Evolutionary conservation across 2,888 invertebrate species (phyloP).

Genomic region (Coleophora flavipennella): DNA sequence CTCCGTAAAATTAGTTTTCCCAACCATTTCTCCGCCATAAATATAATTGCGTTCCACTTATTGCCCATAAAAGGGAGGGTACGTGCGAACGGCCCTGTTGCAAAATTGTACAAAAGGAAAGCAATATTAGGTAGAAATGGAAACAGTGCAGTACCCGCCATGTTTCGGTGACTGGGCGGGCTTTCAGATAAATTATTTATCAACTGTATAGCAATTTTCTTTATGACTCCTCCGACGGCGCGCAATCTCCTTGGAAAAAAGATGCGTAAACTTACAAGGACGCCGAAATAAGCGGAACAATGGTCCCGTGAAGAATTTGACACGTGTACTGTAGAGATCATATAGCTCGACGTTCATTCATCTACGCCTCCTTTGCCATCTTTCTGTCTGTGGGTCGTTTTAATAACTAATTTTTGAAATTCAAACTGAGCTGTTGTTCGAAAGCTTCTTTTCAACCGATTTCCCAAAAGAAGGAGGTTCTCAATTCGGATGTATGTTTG

Average conservation of each 20-base stretch:
- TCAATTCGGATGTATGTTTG: too few relatives aligned
- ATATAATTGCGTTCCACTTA: slow-evolving; percentile 73
- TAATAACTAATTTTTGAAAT: too few relatives aligned
- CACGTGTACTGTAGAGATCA: slow-evolving; percentile 9
- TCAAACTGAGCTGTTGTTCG: too few relatives aligned
- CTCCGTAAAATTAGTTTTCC: slow-evolving; percentile 65
- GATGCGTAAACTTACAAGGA: slow-evolving; percentile 71
- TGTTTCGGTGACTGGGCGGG: slow-evolving; percentile 70
- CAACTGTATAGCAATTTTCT: slow-evolving; percentile 74
- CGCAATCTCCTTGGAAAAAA: slow-evolving; percentile 70
- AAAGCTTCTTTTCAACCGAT: too few relatives aligned
- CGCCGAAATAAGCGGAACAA: slow-evolving; percentile 62
- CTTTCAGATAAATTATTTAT: slow-evolving; percentile 73
- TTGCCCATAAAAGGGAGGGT: slow-evolving; percentile 70
- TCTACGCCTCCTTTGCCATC: too few relatives aligned
- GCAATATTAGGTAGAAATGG: slow-evolving; percentile 68
- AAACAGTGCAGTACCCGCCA: slow-evolving; percentile 48
- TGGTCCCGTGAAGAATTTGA: slow-evolving; percentile 57
- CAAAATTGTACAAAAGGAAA: slow-evolving; percentile 73
- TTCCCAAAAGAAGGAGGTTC: too few relatives aligned
- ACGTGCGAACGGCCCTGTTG: slow-evolving; percentile 70
- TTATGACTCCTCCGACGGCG: slow-evolving; percentile 72
- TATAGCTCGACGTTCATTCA: too few relatives aligned
- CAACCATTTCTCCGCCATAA: slow-evolving; percentile 65
- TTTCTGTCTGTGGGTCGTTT: too few relatives aligned